A percentile compares a stretch with the other conserved stretches of the same genome.
Evolutionary conservation across 1,140 invertebrate species (phyloP).

Genomic region (Heliconius hewitsoni): DNA sequence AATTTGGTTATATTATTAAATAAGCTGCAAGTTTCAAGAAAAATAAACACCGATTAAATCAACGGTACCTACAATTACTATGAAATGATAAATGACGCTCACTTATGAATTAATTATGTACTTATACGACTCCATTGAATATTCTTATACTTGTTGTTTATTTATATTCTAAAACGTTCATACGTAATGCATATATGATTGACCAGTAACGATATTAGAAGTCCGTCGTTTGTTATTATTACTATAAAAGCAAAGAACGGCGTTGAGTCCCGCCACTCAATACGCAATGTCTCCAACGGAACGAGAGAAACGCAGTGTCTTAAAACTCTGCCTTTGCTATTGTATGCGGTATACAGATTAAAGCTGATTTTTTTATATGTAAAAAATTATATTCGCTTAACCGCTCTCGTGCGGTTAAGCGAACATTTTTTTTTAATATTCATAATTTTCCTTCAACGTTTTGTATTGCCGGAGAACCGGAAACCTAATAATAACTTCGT

Average conservation of each 20-base stretch:
- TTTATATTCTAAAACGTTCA: neutral
- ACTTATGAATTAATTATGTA: constrained; percentile 2
- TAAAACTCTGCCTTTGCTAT: no score
- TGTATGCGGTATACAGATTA: no score
- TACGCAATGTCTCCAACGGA: no score
- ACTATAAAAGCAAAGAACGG: no score
- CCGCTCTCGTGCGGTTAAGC: constrained; percentile 8
- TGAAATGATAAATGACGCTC: neutral
- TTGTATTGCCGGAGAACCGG: constrained; percentile 30
- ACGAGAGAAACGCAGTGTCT: no score
- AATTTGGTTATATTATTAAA: no score
- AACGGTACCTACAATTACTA: neutral
- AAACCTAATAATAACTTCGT: constrained; percentile 38
- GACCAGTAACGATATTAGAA: constrained; percentile 14
- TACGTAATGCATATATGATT: neutral
- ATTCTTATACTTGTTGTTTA: neutral
- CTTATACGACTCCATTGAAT: constrained; percentile 9
- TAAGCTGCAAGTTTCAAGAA: neutral
- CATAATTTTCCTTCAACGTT: constrained; percentile 30
- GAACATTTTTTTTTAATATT: constrained; percentile 18
- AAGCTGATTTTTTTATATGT: neutral
- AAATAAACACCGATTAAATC: neutral
- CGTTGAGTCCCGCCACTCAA: no score
- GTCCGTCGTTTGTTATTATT: constrained; percentile 5
- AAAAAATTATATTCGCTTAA: constrained; percentile 22